Conservation (phyloP, 1,140 invertebrate species). For the Trissolcus basalis region DNA sequence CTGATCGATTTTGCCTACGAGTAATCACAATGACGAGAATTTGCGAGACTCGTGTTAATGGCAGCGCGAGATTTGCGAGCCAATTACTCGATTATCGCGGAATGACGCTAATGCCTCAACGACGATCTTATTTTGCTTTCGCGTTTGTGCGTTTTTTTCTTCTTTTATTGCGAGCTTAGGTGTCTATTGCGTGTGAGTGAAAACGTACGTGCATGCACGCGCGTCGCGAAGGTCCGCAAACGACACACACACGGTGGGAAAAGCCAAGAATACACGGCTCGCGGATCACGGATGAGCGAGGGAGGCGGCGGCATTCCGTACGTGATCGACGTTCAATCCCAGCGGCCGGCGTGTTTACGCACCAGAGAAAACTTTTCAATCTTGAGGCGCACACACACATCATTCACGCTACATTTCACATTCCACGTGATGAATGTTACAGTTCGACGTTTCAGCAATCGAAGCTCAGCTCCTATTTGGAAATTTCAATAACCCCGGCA, state of each 20-base stretch:
- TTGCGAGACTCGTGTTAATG: too few species aligned
- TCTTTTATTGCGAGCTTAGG: conserved; percentile 17
- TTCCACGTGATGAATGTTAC: conserved; percentile 5
- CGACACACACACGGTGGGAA: too few species aligned
- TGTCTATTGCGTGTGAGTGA: conserved; percentile 34
- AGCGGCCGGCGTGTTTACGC: conserved; percentile 47
- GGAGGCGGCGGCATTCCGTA: conserved; percentile 46
- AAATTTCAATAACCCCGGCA: not conserved
- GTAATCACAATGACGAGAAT: too few species aligned
- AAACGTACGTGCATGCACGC: conserved; percentile 52
- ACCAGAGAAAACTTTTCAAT: conserved; percentile 19
- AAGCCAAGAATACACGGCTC: conserved; percentile 19
- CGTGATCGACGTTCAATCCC: conserved; percentile 57
- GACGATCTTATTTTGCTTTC: conserved; percentile 46
- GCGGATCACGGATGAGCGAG: conserved; percentile 12
- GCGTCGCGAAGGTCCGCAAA: conserved; percentile 5
- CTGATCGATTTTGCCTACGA: too few species aligned
- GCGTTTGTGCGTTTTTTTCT: conserved; percentile 30
- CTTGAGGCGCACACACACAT: conserved; percentile 3
- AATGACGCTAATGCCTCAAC: conserved; percentile 56
- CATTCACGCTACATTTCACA: conserved; percentile 1
- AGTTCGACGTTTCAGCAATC: conserved; percentile 2
- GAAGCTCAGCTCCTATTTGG: conserved; percentile 1
- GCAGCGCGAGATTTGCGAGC: conserved; percentile 43
- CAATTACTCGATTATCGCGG: conserved; percentile 60